phyloP scores from a whole-genome alignment of 1,140 invertebrate genomes.

The Aphelenchoides fujianensis region DNA sequence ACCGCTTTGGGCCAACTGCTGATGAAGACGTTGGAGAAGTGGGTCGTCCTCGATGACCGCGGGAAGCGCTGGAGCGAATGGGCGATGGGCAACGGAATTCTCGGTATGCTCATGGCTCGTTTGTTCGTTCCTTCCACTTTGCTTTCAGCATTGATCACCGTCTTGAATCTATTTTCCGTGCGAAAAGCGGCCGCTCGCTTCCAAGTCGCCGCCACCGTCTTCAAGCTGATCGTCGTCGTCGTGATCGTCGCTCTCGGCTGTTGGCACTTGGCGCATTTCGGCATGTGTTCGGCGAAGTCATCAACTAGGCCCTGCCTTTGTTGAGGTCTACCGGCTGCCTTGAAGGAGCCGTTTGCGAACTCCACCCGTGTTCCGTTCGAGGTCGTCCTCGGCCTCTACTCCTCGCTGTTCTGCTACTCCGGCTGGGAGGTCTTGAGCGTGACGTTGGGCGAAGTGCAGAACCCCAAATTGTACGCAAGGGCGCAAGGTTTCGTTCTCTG shows the following conservation, averaged over 20 bases:
- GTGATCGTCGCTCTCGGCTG: conserved; percentile 14
- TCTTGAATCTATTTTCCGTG: conserved; percentile 21
- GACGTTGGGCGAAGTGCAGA: conserved; percentile 23
- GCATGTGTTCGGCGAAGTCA: too few species aligned
- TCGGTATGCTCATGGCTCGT: not conserved
- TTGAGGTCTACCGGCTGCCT: conserved; percentile 19
- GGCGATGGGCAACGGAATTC: not conserved
- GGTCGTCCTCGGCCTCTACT: conserved; percentile 28
- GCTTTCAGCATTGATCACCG: not conserved
- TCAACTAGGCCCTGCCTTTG: too few species aligned
- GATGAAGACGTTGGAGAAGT: conserved; percentile 5
- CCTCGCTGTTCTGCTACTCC: conserved; percentile 24
- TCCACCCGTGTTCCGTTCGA: conserved; percentile 25
- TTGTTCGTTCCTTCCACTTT: too few species aligned
- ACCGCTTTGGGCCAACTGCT: conserved; percentile 17
- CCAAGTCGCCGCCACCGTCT: conserved; percentile 20
- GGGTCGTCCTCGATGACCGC: not conserved
- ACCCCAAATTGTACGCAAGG: conserved; percentile 8
- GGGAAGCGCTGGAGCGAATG: not conserved
- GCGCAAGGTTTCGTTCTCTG: too few species aligned
- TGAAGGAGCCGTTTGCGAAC: conserved; percentile 4
- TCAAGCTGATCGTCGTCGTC: conserved; percentile 21
- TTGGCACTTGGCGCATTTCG: not conserved
- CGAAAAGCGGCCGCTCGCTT: conserved; percentile 22
- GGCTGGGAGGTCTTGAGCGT: conserved; percentile 27